These are phyloP conservation scores for Procambarus clarkii DNA, from an alignment of 1,140 invertebrate genomes.

Conservation along the genomic window DNA sequence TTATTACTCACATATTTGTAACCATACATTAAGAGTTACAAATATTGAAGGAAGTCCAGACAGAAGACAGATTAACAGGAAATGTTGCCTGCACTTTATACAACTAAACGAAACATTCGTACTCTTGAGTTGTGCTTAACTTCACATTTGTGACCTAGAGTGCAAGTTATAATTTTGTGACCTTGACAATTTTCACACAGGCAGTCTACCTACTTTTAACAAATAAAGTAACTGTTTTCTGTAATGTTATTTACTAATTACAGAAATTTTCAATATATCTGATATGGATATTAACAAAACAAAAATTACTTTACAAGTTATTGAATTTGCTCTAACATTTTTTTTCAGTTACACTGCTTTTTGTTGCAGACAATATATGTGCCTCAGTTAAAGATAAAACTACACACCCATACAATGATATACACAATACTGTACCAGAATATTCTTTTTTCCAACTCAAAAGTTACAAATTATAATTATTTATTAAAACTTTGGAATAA, in stretches of 20 bases:
- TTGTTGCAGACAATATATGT: neutral
- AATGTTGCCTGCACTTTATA: constrained; percentile 29
- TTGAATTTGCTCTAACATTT: neutral
- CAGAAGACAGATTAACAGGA: constrained; percentile 34
- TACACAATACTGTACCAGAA: too few relatives aligned
- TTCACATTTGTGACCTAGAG: constrained; percentile 53
- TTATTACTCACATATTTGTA: constrained; percentile 70
- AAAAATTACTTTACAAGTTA: neutral
- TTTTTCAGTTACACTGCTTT: neutral
- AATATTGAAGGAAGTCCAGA: constrained; percentile 66
- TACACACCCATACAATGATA: neutral
- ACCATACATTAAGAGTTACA: constrained; percentile 69
- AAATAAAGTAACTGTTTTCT: constrained; percentile 17
- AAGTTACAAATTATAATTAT: too few relatives aligned
- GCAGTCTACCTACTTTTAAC: constrained; percentile 48
- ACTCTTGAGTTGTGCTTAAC: constrained; percentile 52
- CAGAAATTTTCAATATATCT: constrained; percentile 13
- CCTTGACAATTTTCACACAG: constrained; percentile 56
- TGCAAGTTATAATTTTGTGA: constrained; percentile 59
- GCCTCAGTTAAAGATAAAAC: neutral
- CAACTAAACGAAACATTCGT: constrained; percentile 46
- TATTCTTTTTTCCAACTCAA: too few relatives aligned
- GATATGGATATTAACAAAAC: neutral
- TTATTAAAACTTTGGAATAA: too few relatives aligned
- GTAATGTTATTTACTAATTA: constrained; percentile 12